Conservation (phyloP, 2,797 vertebrate species). For the Enteromius paludinosus region DNA sequence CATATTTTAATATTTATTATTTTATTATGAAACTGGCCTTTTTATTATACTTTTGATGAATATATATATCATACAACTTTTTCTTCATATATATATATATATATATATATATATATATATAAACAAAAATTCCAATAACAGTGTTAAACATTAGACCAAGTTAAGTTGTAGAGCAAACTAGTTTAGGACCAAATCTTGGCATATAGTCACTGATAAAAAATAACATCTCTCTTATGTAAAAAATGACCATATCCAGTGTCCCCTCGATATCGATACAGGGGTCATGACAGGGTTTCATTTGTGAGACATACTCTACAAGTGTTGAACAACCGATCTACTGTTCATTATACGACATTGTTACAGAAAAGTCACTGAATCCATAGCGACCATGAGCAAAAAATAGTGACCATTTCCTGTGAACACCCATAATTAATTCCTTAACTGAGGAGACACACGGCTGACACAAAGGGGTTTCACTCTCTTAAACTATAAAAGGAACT, state of each 20-base stretch:
- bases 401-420: constrained; percentile 70
- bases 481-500: constrained; percentile 26
- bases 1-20: too few species aligned
- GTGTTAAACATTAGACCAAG: not conserved
- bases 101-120: too few species aligned
- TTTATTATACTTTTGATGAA: too few species aligned
- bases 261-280: not conserved
- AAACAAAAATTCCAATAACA: not conserved
- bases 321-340: constrained; percentile 63
- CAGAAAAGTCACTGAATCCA: constrained; percentile 56
- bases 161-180: not conserved
- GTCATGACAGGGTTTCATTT: not conserved
- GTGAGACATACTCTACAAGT: constrained; percentile 2
- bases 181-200: not conserved
- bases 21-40: too few species aligned
- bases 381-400: constrained; percentile 69
- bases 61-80: too few species aligned
- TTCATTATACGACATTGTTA: constrained; percentile 59
- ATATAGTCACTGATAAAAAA: not conserved
- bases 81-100: too few species aligned
- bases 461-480: constrained; percentile 21
- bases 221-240: not conserved
- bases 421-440: constrained; percentile 10
- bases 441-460: constrained; percentile 27
- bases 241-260: not conserved